These are phyloP conservation scores for Dryoscopus gambensis DNA, from an alignment of 2,113 vertebrate species.

Conservation along the genomic window DNA sequence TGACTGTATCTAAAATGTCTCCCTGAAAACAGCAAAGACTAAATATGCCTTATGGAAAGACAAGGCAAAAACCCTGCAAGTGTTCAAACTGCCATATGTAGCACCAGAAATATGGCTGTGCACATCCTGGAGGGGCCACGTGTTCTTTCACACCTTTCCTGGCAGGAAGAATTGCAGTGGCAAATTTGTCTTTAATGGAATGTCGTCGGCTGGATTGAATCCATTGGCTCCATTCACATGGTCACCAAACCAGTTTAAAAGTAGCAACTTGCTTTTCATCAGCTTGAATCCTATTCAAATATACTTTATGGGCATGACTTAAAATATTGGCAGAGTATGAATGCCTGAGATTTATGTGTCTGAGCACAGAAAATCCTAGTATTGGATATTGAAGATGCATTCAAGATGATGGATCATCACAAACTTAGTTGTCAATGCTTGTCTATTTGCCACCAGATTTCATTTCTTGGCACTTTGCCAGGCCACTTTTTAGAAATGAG, in stretches of 20 bases:
- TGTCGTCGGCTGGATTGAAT: conserved; percentile 6
- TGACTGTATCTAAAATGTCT: not conserved
- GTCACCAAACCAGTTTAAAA: conserved; percentile 9
- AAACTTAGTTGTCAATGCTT: not conserved
- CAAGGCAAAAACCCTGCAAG: not conserved
- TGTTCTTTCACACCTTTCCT: conserved; percentile 13
- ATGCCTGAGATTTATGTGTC: not conserved
- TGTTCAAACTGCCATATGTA: not conserved
- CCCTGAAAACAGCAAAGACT: not conserved
- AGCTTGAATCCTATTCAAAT: conserved; percentile 1
- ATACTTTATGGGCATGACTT: not conserved
- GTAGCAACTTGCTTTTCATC: conserved; percentile 28
- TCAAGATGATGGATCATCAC: not conserved
- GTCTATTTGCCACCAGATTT: not conserved
- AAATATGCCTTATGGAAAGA: not conserved
- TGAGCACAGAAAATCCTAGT: not conserved
- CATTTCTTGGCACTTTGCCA: not conserved
- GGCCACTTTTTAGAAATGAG: not conserved
- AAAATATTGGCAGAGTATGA: conserved; percentile 1
- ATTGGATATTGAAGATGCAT: not conserved
- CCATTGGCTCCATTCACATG: not conserved
- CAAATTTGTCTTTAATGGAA: not conserved
- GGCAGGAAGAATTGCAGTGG: not conserved
- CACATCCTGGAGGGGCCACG: not conserved
- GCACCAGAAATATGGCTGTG: not conserved